Evolutionary conservation across 2,888 invertebrate species (phyloP).

Genomic region (Leucophora obtusa): DNA sequence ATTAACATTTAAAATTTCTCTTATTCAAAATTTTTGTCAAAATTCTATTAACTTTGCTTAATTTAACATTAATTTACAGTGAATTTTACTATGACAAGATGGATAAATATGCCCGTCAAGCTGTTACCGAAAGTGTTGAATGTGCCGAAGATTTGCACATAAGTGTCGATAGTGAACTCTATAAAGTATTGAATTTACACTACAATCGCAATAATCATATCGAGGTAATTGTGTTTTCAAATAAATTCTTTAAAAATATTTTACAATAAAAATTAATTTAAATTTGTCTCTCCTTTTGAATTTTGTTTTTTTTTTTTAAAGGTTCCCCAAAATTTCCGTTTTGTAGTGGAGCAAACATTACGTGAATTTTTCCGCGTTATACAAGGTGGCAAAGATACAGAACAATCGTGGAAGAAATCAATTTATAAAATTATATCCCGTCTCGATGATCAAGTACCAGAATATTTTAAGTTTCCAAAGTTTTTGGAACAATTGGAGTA

Average conservation of each 20-base stretch:
- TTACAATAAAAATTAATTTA: slow-evolving; percentile 6
- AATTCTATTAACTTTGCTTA: not conserved
- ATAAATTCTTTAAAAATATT: slow-evolving; percentile 11
- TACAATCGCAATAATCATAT: slow-evolving; percentile 93
- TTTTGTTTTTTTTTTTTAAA: slow-evolving; percentile 78
- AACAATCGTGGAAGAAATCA: slow-evolving; percentile 99
- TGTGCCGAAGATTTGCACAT: slow-evolving; percentile 95
- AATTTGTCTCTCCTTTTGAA: slow-evolving; percentile 36
- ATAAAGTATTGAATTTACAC: slow-evolving; percentile 98
- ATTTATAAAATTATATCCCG: slow-evolving; percentile 99
- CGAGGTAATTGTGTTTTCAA: slow-evolving; percentile 75
- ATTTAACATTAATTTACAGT: slow-evolving; percentile 83
- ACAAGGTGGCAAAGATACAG: slow-evolving; percentile 96
- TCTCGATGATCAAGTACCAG: slow-evolving; percentile 98
- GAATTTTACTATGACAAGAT: slow-evolving; percentile 99
- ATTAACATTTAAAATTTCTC: too few species aligned
- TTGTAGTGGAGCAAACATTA: slow-evolving; percentile 97
- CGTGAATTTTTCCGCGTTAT: slow-evolving; percentile 99
- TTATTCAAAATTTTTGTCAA: too few species aligned
- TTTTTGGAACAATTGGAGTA: slow-evolving; percentile 99
- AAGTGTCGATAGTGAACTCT: slow-evolving; percentile 96
- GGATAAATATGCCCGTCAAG: slow-evolving; percentile 99
- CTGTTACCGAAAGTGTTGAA: slow-evolving; percentile 97
- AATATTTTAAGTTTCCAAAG: slow-evolving; percentile 99
- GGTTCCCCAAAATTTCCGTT: slow-evolving; percentile 98